Percentiles rank a stretch among this genome's conserved stretches.
Evolutionary conservation across 2,888 invertebrate species (phyloP).

Genomic region (Lasioglossum villosulum): DNA sequence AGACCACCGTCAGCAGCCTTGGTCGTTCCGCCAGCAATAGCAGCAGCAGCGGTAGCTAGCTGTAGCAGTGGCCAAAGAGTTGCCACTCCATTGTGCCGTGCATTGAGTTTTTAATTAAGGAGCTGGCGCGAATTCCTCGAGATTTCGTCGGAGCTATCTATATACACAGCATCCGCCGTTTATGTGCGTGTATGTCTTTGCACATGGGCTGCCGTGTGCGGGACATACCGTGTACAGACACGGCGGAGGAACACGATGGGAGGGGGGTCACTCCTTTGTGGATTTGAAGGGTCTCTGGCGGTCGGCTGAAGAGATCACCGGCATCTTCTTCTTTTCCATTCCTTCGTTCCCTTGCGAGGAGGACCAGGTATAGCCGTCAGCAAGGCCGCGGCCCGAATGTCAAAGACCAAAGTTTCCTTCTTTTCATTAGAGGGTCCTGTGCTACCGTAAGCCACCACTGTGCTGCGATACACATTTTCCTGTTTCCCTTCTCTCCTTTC

Average conservation of each 20-base stretch:
- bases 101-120: slow-evolving; percentile 82
- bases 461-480: slow-evolving; percentile 70
- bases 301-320: slow-evolving; percentile 60
- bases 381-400: slow-evolving; percentile 69
- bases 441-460: slow-evolving; percentile 64
- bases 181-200: slow-evolving; percentile 40
- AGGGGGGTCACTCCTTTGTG: slow-evolving; percentile 60
- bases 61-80: slow-evolving; percentile 76
- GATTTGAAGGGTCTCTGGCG: slow-evolving; percentile 71
- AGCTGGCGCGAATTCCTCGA: slow-evolving; percentile 79
- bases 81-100: slow-evolving; percentile 82
- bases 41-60: slow-evolving; percentile 34
- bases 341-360: slow-evolving; percentile 66
- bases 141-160: slow-evolving; percentile 63
- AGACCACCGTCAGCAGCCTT: slow-evolving; percentile 49
- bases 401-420: slow-evolving; percentile 78
- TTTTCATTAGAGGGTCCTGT: slow-evolving; percentile 73
- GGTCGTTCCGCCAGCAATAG: slow-evolving; percentile 32
- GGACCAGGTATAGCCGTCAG: slow-evolving; percentile 62
- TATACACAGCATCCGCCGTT: slow-evolving; percentile 17
- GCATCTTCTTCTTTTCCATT: slow-evolving; percentile 59
- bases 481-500: slow-evolving; percentile 63
- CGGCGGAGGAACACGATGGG: slow-evolving; percentile 25
- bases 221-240: slow-evolving; percentile 55
- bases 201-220: slow-evolving; percentile 19